Evolutionary conservation across 2,888 invertebrate genomes (phyloP), one percentile per base, ranked within the genome.

Genomic region (Volucella bombylans): DNA sequence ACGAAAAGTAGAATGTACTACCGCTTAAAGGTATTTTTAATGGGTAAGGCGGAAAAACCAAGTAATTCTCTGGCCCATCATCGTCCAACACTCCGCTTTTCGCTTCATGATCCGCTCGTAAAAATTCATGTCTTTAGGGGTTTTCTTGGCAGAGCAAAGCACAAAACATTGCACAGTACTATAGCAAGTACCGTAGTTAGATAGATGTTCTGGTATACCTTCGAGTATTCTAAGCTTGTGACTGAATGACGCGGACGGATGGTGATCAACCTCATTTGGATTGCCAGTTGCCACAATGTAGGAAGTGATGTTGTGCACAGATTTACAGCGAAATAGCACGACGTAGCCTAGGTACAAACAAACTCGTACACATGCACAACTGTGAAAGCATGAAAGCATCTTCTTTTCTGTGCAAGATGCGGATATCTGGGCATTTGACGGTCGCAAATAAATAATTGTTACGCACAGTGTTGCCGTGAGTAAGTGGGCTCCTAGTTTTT

Each of bases 1-100:
- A 14, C 64, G 62, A 64, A 64, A 68, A 39, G 49, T 55, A 47
- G 69, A 78, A 78, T 78, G 41, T 62, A 67, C 79, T 54, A 64
- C 41, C 69, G 71, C 77, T 68, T 76, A 14, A 55, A 77, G 81
- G 76, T 77, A 72, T 77, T 81, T 85, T 81, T 85, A 85, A 85
- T 85, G 76, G 81, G 45, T 31, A 62, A 72, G 62, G 72, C 57
- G 81, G 76, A 85, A 64, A 80, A 85, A 68, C 77, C 81, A 47
- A 54, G 71, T 62, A 67, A 72, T 59, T 77, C 67, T 55, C 39
- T 72, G 69, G 41, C 61, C 71, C 69, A 79, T 78, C 55, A 73
- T 23, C 12, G 9, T 38, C 54, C 73, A 15, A 31, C 39, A 71
- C 54, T 68, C 18, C 10, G 67, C 62, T 15, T 69, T 80, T 57